A percentile compares a stretch with the other conserved stretches of the same genome.
Evolutionary conservation across 2,888 invertebrate genomes (phyloP).

Genomic region (Synergus itoensis): DNA sequence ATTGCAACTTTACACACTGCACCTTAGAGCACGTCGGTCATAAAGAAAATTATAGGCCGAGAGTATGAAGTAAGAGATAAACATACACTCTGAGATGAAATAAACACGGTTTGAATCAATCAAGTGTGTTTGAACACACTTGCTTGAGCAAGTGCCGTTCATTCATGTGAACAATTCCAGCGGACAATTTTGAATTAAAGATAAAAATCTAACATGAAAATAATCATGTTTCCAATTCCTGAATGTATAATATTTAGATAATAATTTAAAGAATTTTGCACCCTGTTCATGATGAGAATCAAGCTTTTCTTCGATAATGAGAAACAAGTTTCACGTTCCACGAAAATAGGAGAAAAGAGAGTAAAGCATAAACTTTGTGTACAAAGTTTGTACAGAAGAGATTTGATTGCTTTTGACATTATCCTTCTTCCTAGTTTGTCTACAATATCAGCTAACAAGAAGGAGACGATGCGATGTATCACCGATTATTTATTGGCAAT

Average conservation of each 20-base stretch:
- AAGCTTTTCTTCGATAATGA: not conserved
- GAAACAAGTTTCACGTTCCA: not conserved
- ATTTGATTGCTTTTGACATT: slow-evolving; percentile 23
- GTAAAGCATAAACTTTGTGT: slow-evolving; percentile 5
- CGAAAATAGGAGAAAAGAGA: not conserved
- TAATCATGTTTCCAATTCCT: not conserved
- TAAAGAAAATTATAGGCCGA: slow-evolving; percentile 18
- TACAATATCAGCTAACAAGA: slow-evolving; percentile 12
- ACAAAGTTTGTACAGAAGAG: slow-evolving; percentile 16
- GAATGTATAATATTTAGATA: not conserved
- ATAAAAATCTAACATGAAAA: not conserved
- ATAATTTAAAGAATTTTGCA: not conserved
- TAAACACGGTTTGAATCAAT: not conserved
- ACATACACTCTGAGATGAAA: slow-evolving; percentile 10
- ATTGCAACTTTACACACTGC: slow-evolving; percentile 16
- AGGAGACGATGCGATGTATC: slow-evolving; percentile 19
- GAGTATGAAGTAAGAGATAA: slow-evolving; percentile 4
- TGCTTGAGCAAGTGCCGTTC: not conserved
- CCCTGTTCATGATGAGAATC: not conserved
- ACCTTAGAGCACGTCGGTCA: not conserved
- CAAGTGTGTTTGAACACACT: not conserved
- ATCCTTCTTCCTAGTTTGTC: slow-evolving; percentile 20
- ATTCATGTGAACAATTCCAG: not conserved
- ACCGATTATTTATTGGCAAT: slow-evolving; percentile 37
- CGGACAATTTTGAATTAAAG: not conserved